Evolutionary conservation across 2,888 invertebrate species (phyloP).

Genomic region (Nymphalis c-album): DNA sequence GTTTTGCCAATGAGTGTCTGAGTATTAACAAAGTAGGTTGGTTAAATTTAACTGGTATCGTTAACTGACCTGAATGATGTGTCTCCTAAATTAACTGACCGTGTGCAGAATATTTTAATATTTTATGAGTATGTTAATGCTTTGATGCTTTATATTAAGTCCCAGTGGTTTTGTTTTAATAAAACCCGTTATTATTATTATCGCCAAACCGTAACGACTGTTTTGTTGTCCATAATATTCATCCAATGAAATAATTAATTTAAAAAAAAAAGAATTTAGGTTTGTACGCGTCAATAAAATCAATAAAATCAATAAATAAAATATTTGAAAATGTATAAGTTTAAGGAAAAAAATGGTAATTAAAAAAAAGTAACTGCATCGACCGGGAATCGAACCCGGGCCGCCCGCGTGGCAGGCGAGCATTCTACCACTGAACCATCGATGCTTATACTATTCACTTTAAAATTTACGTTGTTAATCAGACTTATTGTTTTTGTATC

Average conservation of each 20-base stretch:
- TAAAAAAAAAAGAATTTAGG: too few relatives aligned
- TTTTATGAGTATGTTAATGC: constrained; percentile 2
- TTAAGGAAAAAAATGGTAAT: not conserved
- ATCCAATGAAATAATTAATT: too few relatives aligned
- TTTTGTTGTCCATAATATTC: too few relatives aligned
- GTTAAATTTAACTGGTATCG: constrained; percentile 44
- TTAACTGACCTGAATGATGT: constrained; percentile 46
- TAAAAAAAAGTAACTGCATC: constrained; percentile 44
- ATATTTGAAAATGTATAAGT: not conserved
- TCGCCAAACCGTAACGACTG: not conserved
- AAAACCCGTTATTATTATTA: not conserved
- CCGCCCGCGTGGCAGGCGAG: constrained; percentile 83
- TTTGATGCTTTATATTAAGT: not conserved
- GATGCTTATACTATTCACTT: constrained; percentile 57
- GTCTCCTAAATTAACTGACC: constrained; percentile 37
- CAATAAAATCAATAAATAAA: too few relatives aligned
- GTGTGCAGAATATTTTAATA: constrained; percentile 22
- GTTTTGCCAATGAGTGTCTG: not conserved
- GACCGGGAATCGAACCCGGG: constrained; percentile 82
- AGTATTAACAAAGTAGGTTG: constrained; percentile 28
- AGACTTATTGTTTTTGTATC: too few relatives aligned
- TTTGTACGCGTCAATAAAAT: too few relatives aligned
- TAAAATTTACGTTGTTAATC: not conserved
- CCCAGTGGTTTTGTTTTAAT: not conserved
- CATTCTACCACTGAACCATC: constrained; percentile 83